Conservation (phyloP, 2,113 vertebrate genomes). For the Sylvietta virens region DNA sequence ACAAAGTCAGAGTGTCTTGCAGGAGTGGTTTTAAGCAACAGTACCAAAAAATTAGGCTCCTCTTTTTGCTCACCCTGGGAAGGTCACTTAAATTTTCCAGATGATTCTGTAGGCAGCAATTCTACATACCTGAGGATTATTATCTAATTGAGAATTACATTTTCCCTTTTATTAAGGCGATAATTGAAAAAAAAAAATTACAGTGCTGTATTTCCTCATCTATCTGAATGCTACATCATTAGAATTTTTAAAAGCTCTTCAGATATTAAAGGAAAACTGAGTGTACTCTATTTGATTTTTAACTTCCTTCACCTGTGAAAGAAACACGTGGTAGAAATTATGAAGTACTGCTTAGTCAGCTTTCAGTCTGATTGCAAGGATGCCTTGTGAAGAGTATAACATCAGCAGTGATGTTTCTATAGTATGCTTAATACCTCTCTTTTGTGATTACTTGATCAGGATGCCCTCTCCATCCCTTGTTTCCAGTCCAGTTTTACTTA, state of each 20-base stretch:
- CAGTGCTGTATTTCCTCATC: neutral
- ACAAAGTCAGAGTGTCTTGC: neutral
- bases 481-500: neutral
- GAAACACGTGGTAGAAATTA: neutral
- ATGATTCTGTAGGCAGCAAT: neutral
- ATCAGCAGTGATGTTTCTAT: accelerated
- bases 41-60: accelerated
- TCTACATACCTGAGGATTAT: neutral
- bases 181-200: neutral
- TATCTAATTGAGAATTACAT: neutral
- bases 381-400: neutral
- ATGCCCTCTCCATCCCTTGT: neutral
- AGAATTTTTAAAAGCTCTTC: neutral
- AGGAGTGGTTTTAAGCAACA: neutral
- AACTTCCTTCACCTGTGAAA: neutral
- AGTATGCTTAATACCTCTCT: neutral
- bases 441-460: neutral
- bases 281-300: neutral
- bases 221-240: neutral
- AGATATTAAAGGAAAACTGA: neutral
- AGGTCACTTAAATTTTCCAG: neutral
- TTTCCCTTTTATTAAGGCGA: neutral
- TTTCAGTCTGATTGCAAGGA: neutral
- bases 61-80: neutral
- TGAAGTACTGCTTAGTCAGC: neutral